Percentiles rank a stretch among this genome's conserved stretches.
These are phyloP conservation scores for Chaetophractus vellerosus DNA, from an alignment of 2,797 vertebrate species.

Conservation along the genomic window DNA sequence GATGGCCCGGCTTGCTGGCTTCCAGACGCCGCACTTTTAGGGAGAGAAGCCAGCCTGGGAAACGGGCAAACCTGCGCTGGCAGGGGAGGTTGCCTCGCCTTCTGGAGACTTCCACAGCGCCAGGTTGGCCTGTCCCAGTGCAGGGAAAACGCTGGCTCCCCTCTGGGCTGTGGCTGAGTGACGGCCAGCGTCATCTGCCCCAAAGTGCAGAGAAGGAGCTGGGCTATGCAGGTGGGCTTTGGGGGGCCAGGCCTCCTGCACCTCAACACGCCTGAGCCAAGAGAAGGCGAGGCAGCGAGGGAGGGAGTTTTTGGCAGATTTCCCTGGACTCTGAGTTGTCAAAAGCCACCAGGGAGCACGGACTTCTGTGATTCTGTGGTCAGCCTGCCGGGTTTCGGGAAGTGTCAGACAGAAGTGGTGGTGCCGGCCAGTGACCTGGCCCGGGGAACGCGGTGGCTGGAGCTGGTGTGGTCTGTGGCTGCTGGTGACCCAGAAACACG, in stretches of 20 bases:
- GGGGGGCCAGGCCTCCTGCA: not conserved
- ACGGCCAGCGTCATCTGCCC: fast-evolving
- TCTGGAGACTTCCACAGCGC: not conserved
- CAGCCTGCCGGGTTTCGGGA: slow-evolving; percentile 82
- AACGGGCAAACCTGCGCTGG: not conserved
- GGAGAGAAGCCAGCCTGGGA: not conserved
- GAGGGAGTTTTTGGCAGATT: slow-evolving; percentile 14
- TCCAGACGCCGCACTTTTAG: no score
- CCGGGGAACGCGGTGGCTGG: not conserved
- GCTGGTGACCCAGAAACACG: slow-evolving; percentile 57
- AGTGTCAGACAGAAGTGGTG: slow-evolving; percentile 88
- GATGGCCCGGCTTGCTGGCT: not conserved
- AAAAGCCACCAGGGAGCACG: not conserved
- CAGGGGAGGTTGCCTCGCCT: not conserved
- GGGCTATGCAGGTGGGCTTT: fast-evolving
- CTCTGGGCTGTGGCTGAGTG: fast-evolving
- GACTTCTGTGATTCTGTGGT: slow-evolving; percentile 76
- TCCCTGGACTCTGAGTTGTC: not conserved
- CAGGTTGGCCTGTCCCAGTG: not conserved
- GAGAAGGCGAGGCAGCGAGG: not conserved
- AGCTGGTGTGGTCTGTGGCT: slow-evolving; percentile 71
- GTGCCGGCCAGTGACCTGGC: slow-evolving; percentile 64
- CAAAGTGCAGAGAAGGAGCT: fast-evolving
- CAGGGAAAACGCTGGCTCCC: fast-evolving
- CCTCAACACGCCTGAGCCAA: not conserved